Evolutionary conservation across 2,888 invertebrate genomes (phyloP).

Genomic region (Lasioglossum figueresi): DNA sequence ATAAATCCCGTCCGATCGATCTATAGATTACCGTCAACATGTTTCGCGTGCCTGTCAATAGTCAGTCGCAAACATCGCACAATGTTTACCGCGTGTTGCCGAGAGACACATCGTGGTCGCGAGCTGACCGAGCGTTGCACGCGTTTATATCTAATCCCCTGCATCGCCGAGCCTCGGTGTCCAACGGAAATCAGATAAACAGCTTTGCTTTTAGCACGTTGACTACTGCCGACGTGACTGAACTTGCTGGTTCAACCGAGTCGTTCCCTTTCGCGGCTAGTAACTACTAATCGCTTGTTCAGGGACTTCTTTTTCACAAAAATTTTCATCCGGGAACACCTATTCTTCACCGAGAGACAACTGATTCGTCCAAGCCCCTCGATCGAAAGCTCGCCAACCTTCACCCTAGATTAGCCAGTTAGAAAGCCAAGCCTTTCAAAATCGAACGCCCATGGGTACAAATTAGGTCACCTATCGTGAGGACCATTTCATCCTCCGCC

Average conservation of each 20-base stretch:
- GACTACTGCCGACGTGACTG: not conserved
- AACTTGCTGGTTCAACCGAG: not conserved
- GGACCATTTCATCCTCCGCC: not conserved
- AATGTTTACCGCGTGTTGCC: constrained; percentile 4
- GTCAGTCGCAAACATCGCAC: not conserved
- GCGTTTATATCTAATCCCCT: not conserved
- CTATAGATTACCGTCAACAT: not conserved
- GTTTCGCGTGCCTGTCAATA: not conserved
- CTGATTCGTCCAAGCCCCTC: not conserved
- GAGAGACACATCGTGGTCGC: not conserved
- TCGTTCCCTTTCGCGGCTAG: not conserved
- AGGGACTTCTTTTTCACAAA: not conserved
- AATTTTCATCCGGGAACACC: not conserved
- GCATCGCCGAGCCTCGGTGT: not conserved
- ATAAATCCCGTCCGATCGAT: not conserved
- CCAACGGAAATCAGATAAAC: not conserved
- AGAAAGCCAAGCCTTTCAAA: not conserved
- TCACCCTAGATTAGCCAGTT: not conserved
- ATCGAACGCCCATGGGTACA: not conserved
- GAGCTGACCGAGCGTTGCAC: not conserved
- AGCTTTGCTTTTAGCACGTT: not conserved
- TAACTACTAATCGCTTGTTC: not conserved
- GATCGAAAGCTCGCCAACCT: not conserved
- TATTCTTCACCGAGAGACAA: not conserved
- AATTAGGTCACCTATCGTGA: not conserved